Base-by-base conservation (phyloP, 2,888 invertebrate species). In the Oxystoma pomonae region DNA sequence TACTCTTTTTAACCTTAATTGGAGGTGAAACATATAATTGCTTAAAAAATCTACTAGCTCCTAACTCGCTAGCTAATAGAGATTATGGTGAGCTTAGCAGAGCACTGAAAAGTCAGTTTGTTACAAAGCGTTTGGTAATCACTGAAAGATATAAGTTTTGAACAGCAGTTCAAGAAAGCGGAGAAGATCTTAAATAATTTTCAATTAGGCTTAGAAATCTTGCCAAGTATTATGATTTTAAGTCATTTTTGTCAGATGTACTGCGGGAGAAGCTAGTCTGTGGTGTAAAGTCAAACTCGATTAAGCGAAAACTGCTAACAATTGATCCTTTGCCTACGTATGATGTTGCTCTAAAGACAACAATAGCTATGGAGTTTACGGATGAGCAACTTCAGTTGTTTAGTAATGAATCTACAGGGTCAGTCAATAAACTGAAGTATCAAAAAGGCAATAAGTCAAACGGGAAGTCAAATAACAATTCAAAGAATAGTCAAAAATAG, bases 111-210 rank as follows among this genome's bases (percentile, higher is more conserved):
- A 22, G 58, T 9, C 69, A 68, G 16, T 71, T 62, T 63, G 21
- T 18, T 17, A 68, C 70, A 18, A 66, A 70, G 63, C 59, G 61
- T n/a, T 65, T 69, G 51, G 61, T 65, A 5, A 71, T 71, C 20
- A 66, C 69, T 0, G 72, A 73, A 63, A 52, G 70, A 17, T 74
- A 68, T 57, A 68, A 68, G 58, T 72, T 73, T 61, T 69, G 68
- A 52, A 58, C 68, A 16, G 50, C 65, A 20, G 72, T n/a, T n/a
- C n/a, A 72, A 63, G 67, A 68, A 61, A 20, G 59, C 7, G 49
- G 55, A 19, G 60, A 65, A 59, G 60, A 62, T 60, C 49, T 62
- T 50, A 53, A 56, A 35, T n/a, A 20, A 65, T 60, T 69, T 69
- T 55, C 62, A 65, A 65, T 69, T 7, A 67, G 64, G 22, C 49